Evolutionary conservation across 2,113 vertebrate genomes (phyloP), one percentile per base, ranked within the genome.

Genomic region (Paraplagusia blochii): DNA sequence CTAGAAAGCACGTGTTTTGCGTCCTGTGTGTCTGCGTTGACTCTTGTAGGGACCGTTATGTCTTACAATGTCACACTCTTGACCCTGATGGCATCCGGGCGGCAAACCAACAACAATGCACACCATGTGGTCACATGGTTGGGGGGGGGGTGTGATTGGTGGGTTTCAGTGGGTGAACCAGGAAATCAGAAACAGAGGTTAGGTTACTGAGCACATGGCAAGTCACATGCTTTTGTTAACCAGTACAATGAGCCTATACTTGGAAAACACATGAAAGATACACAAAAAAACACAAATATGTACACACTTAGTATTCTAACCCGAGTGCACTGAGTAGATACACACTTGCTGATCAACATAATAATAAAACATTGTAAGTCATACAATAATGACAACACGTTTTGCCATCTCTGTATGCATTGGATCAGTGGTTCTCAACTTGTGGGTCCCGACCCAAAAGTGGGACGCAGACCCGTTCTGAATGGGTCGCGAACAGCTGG

Each of bases 171-270:
- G 74, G 54, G 67, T 66, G 51, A 79, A 52, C 38, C 69, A 61
- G 74, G 73, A 75, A 71, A 53, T 61, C n/a, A 18, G 17, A 15
- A 13, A 53, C 8, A 36, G 16, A 69, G 57, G 52, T 51, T 53
- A 33, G 51, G 44, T 54, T 53, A 63, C 5, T 12, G 16, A 66
- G 38, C 76, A 75, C 69, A 76, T 72, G 58, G 48, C 53, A 66
- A 58, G 84, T 79, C 77, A 74, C 64, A 73, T 66, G 74, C 48
- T 13, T 22, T 29, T 19, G 48, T 60, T 59, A 77, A 66, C 76
- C 73, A 74, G 70, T 64, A 63, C 39, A 76, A 71, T 53, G 65
- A 53, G 17, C 33, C 54, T 60, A 49, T 56, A 66, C 50, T 60
- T 44, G 55, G 63, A 68, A 40, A 13, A 13, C n/a, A 35, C 14